Percentiles rank a stretch among this genome's conserved stretches.
phyloP scores from a whole-genome alignment of 2,113 vertebrate species.

The Ranitomeya variabilis region DNA sequence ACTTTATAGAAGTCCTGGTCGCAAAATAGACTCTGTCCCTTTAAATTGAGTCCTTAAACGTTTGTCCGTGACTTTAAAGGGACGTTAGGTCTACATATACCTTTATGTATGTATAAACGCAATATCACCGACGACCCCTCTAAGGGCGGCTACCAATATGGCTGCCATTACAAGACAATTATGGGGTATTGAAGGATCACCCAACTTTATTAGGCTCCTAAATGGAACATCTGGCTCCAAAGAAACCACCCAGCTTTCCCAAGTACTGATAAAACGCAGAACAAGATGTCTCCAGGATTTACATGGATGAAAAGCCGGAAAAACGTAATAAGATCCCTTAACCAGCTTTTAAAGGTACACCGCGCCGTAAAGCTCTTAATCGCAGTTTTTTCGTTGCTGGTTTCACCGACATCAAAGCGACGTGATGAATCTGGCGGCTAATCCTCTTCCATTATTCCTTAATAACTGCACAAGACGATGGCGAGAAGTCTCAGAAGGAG shows the following conservation, averaged over 20 bases:
- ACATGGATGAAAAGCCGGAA: background rate
- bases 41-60: too few relatives aligned
- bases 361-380: conserved; percentile 11
- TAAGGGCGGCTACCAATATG: background rate
- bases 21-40: too few relatives aligned
- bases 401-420: conserved; percentile 21
- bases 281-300: background rate
- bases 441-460: conserved; percentile 15
- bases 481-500: conserved; percentile 3
- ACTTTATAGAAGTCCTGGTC: too few relatives aligned
- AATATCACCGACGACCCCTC: too few relatives aligned
- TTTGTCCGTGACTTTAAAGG: too few relatives aligned
- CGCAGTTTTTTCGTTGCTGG: background rate
- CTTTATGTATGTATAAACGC: too few relatives aligned
- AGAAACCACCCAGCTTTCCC: background rate
- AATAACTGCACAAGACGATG: conserved; percentile 23
- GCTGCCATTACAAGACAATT: background rate
- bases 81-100: too few relatives aligned
- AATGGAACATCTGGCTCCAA: too few relatives aligned
- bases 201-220: too few relatives aligned
- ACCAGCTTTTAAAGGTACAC: conserved; percentile 16
- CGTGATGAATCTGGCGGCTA: background rate
- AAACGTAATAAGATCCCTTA: background rate
- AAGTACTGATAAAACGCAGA: too few relatives aligned
- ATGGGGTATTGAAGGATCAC: too few relatives aligned